A percentile compares a stretch with the other conserved stretches of the same genome.
Conservation (phyloP, 2,888 invertebrate species). For the Sphecodes monilicornis region DNA sequence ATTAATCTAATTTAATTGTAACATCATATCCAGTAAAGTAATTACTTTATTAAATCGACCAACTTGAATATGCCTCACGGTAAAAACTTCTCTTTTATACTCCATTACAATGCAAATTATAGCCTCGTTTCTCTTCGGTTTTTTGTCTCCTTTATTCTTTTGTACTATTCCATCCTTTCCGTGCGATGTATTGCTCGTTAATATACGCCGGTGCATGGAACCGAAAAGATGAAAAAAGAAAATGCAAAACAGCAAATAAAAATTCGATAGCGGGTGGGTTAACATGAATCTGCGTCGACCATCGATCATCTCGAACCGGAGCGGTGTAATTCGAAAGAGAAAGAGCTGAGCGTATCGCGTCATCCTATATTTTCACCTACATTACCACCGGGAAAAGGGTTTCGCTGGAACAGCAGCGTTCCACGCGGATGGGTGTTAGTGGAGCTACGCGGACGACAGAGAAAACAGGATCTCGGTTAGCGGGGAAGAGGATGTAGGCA, state of each 20-base stretch:
- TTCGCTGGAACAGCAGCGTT: slow-evolving; percentile 54
- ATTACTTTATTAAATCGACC: not conserved
- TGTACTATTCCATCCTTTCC: not conserved
- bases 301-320: slow-evolving; percentile 21
- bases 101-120: not conserved
- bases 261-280: not conserved
- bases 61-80: too few species aligned
- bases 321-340: slow-evolving; percentile 27
- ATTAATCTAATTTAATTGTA: not conserved
- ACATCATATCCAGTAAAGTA: not conserved
- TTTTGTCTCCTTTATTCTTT: not conserved
- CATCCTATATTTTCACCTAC: slow-evolving; percentile 68
- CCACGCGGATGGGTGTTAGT: slow-evolving; percentile 67
- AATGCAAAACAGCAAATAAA: not conserved
- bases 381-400: slow-evolving; percentile 62
- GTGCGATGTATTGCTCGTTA: not conserved
- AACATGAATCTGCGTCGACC: not conserved
- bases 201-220: not conserved
- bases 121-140: not conserved
- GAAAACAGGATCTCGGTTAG: slow-evolving; percentile 53
- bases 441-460: slow-evolving; percentile 47
- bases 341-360: slow-evolving; percentile 46
- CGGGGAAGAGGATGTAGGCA: slow-evolving; percentile 34
- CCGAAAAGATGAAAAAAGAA: not conserved
- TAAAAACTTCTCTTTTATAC: not conserved